A percentile compares a stretch with the other conserved stretches of the same genome.
Evolutionary conservation across 2,888 invertebrate species (phyloP).

Genomic region (Drosophila antonietae): DNA sequence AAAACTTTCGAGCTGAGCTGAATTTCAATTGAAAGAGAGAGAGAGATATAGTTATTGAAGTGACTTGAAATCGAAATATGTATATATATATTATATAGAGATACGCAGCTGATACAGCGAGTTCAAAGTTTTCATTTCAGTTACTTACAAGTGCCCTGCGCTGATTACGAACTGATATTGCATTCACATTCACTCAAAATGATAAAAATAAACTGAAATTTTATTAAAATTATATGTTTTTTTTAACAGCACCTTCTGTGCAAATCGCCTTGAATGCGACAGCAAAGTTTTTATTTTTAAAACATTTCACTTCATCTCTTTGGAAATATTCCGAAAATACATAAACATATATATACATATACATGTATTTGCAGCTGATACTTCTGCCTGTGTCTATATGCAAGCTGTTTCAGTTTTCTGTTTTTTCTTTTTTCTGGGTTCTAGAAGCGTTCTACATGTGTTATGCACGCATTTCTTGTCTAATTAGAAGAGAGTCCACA

Average conservation of each 20-base stretch:
- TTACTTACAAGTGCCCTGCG: constrained; percentile 21
- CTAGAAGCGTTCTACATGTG: background rate
- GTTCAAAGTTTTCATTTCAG: constrained; percentile 37
- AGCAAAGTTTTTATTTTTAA: constrained; percentile 49
- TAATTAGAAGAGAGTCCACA: constrained; percentile 44
- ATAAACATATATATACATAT: constrained; percentile 2
- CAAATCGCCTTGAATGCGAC: constrained; percentile 31
- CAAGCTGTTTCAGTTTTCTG: constrained; percentile 32
- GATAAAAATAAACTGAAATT: background rate
- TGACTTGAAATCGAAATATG: background rate
- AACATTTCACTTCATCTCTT: constrained; percentile 37
- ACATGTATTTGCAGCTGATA: constrained; percentile 22
- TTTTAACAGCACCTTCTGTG: constrained; percentile 29
- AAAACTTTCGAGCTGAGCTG: background rate
- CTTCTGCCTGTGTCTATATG: constrained; percentile 5
- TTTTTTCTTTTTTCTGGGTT: constrained; percentile 22
- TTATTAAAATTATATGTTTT: constrained; percentile 18
- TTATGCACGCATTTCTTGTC: constrained; percentile 30
- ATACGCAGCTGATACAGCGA: constrained; percentile 5
- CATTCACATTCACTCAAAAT: constrained; percentile 18
- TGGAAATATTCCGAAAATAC: constrained; percentile 38
- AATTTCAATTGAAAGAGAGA: constrained; percentile 9
- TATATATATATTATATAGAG: background rate
- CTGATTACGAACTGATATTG: constrained; percentile 32
- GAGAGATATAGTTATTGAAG: background rate